Conservation (phyloP, 2,113 vertebrate species). For the Ammospiza nelsoni region DNA sequence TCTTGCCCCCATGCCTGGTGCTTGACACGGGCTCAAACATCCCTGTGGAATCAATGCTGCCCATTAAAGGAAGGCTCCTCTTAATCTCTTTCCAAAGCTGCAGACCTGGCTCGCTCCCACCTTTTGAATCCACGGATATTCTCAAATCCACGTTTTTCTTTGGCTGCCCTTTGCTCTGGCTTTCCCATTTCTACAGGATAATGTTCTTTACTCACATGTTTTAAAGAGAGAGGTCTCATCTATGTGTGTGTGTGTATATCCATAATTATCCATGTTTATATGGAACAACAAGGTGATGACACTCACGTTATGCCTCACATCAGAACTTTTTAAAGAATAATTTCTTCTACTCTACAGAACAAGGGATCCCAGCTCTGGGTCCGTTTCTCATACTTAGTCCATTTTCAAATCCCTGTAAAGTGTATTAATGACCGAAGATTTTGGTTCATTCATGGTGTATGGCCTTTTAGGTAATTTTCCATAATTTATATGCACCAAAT, state of each 20-base stretch:
- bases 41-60: not conserved
- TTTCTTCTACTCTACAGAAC: not conserved
- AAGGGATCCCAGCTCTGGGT: not conserved
- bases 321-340: not conserved
- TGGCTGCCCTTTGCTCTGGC: slow-evolving; percentile 12
- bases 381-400: not conserved
- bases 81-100: slow-evolving; percentile 48
- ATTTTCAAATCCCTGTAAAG: not conserved
- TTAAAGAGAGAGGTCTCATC: rapidly evolving
- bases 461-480: not conserved
- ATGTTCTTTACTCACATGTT: not conserved
- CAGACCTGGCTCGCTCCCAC: slow-evolving; percentile 2
- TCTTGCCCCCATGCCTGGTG: not conserved
- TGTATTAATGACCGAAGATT: not conserved
- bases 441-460: not conserved
- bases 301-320: not conserved
- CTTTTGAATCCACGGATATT: not conserved
- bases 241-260: rapidly evolving
- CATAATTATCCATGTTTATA: not conserved
- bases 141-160: not conserved
- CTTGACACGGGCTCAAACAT: slow-evolving; percentile 2
- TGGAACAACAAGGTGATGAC: not conserved
- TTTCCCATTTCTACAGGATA: not conserved
- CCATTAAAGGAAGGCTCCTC: slow-evolving; percentile 27
- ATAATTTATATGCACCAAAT: not conserved